Evolutionary conservation across 2,888 invertebrate species (phyloP), one percentile per base, ranked within the genome.

Genomic region (Melinaea menophilus): DNA sequence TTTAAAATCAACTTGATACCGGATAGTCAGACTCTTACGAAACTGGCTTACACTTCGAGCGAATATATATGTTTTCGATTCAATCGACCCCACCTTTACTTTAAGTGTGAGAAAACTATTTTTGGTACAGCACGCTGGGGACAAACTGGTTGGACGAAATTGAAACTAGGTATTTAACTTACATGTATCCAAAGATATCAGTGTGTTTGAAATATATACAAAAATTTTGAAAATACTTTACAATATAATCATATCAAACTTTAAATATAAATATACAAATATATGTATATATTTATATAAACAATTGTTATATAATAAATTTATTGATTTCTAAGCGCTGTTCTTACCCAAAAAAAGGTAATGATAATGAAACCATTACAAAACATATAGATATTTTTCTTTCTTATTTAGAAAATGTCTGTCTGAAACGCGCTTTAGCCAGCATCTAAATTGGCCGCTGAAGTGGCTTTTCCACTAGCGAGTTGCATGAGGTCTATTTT

Each of bases 71-170:
- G 22, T 22, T 22, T 84, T 86, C 80, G 77, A 86, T 86, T 84
- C 82, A 82, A 85, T 82, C 80, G 79, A 76, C 73, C 78, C 76
- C 74, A 73, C 77, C 75, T 76, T 51, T 72, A 66, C 73, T 71
- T 77, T 77, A 80, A 83, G 81, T 82, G 82, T 79, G 74, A 78
- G 80, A 73, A 73, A 81, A 83, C 82, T 86, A 85, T 87, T 86
- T 86, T 81, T 75, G 80, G 80, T 74, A 78, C 76, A 72, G 71
- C 73, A 72, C 75, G 73, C 68, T 68, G 67, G 76, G 76, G 76
- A 79, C 77, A 78, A 75, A 78, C 75, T 73, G 73, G 71, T 72
- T 70, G 72, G 69, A 64, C 69, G 58, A 58, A 65, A 67, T 71
- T 68, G 62, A 68, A 66, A 63, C 59, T 66, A 67, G 64, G 55